Evolutionary conservation across 1,140 invertebrate species (phyloP), one percentile per base, ranked within the genome.

Genomic region (Drosophila bocki): DNA sequence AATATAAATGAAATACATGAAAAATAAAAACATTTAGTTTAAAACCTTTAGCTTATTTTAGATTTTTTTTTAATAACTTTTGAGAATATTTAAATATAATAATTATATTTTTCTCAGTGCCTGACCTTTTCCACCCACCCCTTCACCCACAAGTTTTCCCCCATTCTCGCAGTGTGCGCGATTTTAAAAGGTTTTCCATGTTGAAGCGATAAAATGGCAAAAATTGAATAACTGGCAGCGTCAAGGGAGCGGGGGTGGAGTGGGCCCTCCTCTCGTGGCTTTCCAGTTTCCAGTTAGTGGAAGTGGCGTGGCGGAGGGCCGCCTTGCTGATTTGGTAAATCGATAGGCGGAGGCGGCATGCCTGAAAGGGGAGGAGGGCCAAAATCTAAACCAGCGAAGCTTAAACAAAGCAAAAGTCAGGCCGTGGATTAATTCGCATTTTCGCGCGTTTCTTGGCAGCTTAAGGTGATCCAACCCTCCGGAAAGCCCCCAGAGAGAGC

Each of bases 161-260:
- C 48, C 47, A 58, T 56, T 54, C 39, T 29, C 51, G 42, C 56
- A 85, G 70, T 78, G 75, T 74, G 60, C 41, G 63, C 50, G 82
- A 71, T 63, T 78, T 83, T 88, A 87, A 87, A 87, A 87, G 84
- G 84, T 88, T 87, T 87, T 87, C 56, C 84, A 64, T 87, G 84
- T 87, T 41, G 19, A 17, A 71, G 69, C 82, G 82, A 87, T 87
- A 88, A 88, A 88, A 75, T 78, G 77, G 77, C 77, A 78, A 78
- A 88, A 83, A 88, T 87, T 87, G 83, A 83, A 80, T 87, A 88
- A 78, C 84, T 83, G 80, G 58, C 75, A 77, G 74, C 54, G 57
- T 33, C 63, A 59, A 61, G 75, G 71, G 47, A 65, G 19, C 37
- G 71, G 33, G 41, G 33, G 48, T 7, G 47, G 7, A 6, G 17